Percentiles rank a stretch among this genome's conserved stretches.
These are phyloP conservation scores for Noctua fimbriata DNA, from an alignment of 2,888 invertebrate genomes.

Conservation along the genomic window DNA sequence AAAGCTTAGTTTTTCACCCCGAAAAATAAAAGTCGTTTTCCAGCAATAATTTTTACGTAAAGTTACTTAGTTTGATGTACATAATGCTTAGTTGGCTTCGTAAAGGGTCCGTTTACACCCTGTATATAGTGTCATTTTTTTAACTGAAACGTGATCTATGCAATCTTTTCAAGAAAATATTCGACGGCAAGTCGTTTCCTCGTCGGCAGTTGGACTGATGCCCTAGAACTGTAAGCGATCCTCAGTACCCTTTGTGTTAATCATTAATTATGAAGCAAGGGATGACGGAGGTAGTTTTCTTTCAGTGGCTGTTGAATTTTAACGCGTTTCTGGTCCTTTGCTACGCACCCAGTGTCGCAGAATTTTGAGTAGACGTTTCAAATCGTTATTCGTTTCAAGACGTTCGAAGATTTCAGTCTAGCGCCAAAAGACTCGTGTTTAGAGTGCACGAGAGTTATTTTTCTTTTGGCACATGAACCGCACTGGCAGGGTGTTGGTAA, in stretches of 20 bases:
- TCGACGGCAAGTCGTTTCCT: too few species aligned
- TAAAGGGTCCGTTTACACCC: too few species aligned
- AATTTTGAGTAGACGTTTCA: background rate
- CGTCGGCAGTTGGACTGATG: background rate
- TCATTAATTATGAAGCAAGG: constrained; percentile 35
- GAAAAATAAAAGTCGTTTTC: too few species aligned
- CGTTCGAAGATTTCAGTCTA: background rate
- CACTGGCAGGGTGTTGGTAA: background rate
- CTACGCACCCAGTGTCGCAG: background rate
- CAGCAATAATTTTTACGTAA: too few species aligned
- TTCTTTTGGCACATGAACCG: background rate
- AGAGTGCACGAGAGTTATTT: background rate
- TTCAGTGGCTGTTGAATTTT: constrained; percentile 20
- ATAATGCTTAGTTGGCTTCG: too few species aligned
- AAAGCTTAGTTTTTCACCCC: too few species aligned
- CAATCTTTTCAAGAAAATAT: too few species aligned
- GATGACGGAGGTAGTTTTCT: constrained; percentile 27
- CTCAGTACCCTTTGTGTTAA: constrained; percentile 13
- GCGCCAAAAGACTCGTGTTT: background rate
- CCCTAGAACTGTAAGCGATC: constrained; percentile 17
- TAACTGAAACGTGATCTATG: too few species aligned
- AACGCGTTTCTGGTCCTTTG: background rate
- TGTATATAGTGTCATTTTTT: too few species aligned
- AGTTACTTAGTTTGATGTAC: too few species aligned
- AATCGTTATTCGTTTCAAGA: background rate